Conservation (phyloP, 1,140 invertebrate species). For the Drosophila hydei region DNA sequence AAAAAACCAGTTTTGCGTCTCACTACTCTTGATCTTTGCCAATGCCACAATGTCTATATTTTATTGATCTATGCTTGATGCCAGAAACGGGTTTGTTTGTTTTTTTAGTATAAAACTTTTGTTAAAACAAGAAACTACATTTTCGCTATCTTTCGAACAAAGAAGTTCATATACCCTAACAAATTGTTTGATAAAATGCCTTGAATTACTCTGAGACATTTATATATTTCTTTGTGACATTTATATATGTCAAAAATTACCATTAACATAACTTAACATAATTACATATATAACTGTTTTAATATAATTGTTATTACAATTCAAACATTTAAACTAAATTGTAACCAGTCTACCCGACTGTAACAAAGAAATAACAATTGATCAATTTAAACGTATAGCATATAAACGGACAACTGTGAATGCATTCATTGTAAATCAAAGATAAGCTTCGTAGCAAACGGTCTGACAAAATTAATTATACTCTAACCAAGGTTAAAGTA, state of each 20-base stretch:
- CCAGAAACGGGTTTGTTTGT: slow-evolving; percentile 17
- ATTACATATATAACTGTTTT: not conserved
- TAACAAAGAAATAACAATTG: not conserved
- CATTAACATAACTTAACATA: too few relatives aligned
- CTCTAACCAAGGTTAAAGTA: slow-evolving; percentile 33
- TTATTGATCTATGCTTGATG: slow-evolving; percentile 17
- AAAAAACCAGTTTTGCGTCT: slow-evolving; percentile 18
- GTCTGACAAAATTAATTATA: slow-evolving; percentile 39
- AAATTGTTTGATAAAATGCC: not conserved
- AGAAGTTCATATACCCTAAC: slow-evolving; percentile 14
- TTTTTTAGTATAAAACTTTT: slow-evolving; percentile 22
- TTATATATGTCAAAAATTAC: too few relatives aligned
- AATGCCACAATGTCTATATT: slow-evolving; percentile 15
- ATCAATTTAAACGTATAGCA: slow-evolving; percentile 2
- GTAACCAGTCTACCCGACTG: not conserved
- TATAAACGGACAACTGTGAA: slow-evolving; percentile 3
- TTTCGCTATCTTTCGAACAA: not conserved
- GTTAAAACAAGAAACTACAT: slow-evolving; percentile 28
- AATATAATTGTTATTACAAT: too few relatives aligned
- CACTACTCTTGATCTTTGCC: slow-evolving; percentile 23
- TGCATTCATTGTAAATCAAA: slow-evolving; percentile 10
- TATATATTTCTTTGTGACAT: not conserved
- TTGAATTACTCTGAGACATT: not conserved
- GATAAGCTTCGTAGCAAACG: slow-evolving; percentile 18
- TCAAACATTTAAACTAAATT: too few relatives aligned